Percentiles rank a stretch among this genome's conserved stretches.
phyloP scores from a whole-genome alignment of 2,797 vertebrate species.

The Betta splendens region DNA sequence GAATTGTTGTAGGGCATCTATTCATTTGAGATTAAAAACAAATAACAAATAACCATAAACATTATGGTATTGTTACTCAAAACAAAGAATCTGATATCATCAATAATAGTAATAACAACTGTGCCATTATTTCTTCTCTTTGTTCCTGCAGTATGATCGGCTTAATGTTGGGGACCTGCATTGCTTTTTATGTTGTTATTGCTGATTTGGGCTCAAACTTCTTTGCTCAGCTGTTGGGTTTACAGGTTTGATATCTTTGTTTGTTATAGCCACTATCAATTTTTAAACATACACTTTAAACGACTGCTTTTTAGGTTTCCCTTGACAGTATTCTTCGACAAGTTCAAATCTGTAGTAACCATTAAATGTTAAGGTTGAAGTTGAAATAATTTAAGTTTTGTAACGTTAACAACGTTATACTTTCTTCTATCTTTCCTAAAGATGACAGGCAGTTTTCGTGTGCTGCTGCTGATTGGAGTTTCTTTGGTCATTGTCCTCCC shows the following conservation, averaged over 20 bases:
- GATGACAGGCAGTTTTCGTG: constrained; percentile 88
- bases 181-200: constrained; percentile 98
- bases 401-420: neutral
- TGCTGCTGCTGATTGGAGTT: constrained; percentile 88
- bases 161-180: constrained; percentile 98
- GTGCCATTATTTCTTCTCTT: neutral
- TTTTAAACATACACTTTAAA: neutral
- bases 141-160: constrained; percentile 90
- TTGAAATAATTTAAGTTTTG: no score
- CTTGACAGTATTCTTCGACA: neutral
- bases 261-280: neutral
- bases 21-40: neutral
- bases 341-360: neutral
- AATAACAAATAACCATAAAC: no score
- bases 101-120: neutral
- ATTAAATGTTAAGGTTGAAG: neutral
- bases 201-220: constrained; percentile 96
- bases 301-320: neutral
- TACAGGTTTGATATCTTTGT: constrained; percentile 84
- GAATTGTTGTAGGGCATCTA: neutral
- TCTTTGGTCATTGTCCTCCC: constrained; percentile 95
- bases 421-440: constrained; percentile 53
- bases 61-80: no score
- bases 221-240: constrained; percentile 90
- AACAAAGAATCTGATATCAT: neutral